Evolutionary conservation across 2,888 invertebrate genomes (phyloP).

Genomic region (Tanytarsus gracilentus): DNA sequence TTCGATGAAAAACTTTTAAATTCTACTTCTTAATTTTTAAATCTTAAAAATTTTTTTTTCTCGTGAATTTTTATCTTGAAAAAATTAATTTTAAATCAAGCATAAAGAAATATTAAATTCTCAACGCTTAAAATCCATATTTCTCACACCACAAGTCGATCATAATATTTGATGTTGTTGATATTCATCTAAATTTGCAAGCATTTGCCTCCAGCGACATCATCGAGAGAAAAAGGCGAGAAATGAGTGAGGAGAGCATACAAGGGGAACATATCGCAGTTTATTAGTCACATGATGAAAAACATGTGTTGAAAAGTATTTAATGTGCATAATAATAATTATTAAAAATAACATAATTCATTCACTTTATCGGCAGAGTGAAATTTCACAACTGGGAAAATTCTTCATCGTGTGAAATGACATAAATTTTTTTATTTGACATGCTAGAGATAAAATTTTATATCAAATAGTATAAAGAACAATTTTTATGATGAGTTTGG

Average conservation of each 20-base stretch:
- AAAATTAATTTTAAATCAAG: background rate
- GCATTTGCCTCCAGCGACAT: background rate
- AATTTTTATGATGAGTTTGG: background rate
- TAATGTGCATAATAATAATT: conserved; percentile 23
- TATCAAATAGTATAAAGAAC: background rate
- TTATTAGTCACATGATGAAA: conserved; percentile 26
- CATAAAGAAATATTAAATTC: background rate
- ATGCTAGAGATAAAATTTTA: background rate
- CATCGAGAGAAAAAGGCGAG: background rate
- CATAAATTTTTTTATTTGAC: background rate
- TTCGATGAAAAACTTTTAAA: too few species aligned
- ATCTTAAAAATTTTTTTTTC: too few species aligned
- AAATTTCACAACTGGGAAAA: too few species aligned
- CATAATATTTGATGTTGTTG: conserved; percentile 1
- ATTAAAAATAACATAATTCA: conserved; percentile 20
- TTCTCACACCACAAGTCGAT: background rate
- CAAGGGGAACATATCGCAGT: conserved; percentile 27
- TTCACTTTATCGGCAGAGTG: conserved; percentile 3
- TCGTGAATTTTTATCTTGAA: too few species aligned
- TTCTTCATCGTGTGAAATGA: background rate
- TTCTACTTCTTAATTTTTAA: too few species aligned
- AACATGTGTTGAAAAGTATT: conserved; percentile 28
- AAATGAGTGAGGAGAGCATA: too few species aligned
- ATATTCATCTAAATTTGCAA: conserved; percentile 15
- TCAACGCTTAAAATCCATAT: background rate